Conservation (phyloP, 2,113 vertebrate species). For the Hiodon alosoides region DNA sequence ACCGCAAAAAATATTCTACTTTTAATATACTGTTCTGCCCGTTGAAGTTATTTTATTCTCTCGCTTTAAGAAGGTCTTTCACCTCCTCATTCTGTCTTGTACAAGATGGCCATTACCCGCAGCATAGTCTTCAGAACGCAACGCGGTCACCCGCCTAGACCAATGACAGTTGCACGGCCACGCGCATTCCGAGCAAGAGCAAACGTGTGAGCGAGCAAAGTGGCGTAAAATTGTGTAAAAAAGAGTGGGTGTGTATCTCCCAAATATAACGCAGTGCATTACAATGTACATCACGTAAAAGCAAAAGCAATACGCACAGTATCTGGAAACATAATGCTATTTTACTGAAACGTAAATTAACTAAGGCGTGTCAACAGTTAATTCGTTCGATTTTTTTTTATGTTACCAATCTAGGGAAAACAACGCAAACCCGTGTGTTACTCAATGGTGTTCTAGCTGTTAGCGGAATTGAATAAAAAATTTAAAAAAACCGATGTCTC, state of each 20-base stretch:
- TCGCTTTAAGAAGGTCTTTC: constrained; percentile 20
- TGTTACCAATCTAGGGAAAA: no score
- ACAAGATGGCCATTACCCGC: constrained; percentile 56
- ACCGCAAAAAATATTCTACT: neutral
- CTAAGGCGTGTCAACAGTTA: no score
- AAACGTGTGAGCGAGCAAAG: neutral
- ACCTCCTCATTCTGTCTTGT: constrained; percentile 51
- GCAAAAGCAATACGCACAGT: no score
- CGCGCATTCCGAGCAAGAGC: neutral
- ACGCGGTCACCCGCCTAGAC: constrained; percentile 5
- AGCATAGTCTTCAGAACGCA: constrained; percentile 12
- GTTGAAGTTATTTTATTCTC: neutral
- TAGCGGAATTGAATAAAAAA: no score
- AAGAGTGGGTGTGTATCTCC: neutral
- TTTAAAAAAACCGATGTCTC: no score
- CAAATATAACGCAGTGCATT: no score
- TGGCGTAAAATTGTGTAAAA: neutral
- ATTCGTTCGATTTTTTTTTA: no score
- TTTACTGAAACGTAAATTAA: no score
- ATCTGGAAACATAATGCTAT: no score
- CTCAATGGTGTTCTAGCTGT: no score
- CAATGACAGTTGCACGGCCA: constrained; percentile 18
- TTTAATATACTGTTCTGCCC: neutral
- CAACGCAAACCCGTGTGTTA: no score
- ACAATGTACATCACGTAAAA: no score